Conservation (phyloP, 23 tunicate genomes). For the Botrylloides violaceus region DNA sequence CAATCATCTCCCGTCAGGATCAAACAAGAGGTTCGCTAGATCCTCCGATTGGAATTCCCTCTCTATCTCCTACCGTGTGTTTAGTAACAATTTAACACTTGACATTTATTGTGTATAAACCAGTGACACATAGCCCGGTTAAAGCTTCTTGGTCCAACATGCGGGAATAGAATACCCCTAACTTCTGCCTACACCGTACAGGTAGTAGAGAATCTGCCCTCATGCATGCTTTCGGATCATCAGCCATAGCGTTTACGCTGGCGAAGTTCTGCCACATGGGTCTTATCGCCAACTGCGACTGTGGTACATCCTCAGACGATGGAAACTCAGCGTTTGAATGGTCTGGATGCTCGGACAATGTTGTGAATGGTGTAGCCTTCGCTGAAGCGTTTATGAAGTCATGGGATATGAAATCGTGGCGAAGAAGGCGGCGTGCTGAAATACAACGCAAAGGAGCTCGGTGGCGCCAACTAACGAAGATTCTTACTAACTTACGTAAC, state of each 20-base stretch:
- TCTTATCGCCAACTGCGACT: slow-evolving; percentile 45
- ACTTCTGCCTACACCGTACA: too few relatives aligned
- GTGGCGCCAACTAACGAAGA: background rate
- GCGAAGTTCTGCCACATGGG: slow-evolving; percentile 61
- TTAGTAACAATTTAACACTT: too few relatives aligned
- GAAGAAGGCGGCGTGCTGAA: background rate
- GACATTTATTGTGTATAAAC: too few relatives aligned
- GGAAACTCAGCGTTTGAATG: slow-evolving; percentile 36
- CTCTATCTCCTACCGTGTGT: too few relatives aligned
- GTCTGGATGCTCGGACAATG: slow-evolving; percentile 71
- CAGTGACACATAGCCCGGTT: too few relatives aligned
- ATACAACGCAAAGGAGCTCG: background rate
- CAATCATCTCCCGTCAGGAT: too few relatives aligned
- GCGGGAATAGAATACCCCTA: too few relatives aligned
- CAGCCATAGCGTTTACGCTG: slow-evolving; percentile 60
- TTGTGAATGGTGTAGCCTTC: slow-evolving; percentile 63
- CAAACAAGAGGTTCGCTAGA: too few relatives aligned
- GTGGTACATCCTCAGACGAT: slow-evolving; percentile 41
- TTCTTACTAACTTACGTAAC: background rate
- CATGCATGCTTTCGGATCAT: slow-evolving; percentile 74
- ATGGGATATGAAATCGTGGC: background rate
- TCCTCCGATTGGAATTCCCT: too few relatives aligned
- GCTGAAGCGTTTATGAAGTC: slow-evolving; percentile 51
- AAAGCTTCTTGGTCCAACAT: too few relatives aligned
- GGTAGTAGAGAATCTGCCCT: slow-evolving; percentile 63